Evolutionary conservation across 2,888 invertebrate genomes (phyloP).

Genomic region (Graphium colonna): DNA sequence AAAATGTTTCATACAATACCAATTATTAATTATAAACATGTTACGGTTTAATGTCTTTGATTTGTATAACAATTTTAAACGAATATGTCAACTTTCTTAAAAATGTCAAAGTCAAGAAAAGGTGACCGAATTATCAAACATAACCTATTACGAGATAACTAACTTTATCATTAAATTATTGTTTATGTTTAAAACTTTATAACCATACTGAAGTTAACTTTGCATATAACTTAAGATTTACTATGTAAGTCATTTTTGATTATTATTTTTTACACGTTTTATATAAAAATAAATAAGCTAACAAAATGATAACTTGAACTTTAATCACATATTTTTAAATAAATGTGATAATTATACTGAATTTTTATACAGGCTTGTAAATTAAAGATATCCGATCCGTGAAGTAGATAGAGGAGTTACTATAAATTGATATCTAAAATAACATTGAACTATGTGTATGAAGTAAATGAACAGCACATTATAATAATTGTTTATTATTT

Average conservation of each 20-base stretch:
- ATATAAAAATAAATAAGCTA: neutral
- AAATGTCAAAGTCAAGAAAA: slow-evolving; percentile 19
- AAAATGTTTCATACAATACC: no score
- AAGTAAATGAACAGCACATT: no score
- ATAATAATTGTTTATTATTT: no score
- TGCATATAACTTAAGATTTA: neutral
- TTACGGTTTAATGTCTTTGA: no score
- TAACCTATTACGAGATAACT: slow-evolving; percentile 15
- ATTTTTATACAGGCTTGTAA: no score
- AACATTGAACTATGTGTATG: no score
- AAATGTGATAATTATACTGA: neutral
- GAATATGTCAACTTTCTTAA: neutral
- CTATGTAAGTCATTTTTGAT: neutral
- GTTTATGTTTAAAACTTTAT: neutral
- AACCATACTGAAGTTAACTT: neutral
- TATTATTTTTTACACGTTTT: neutral
- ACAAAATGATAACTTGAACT: neutral
- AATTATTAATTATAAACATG: no score
- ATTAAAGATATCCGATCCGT: no score
- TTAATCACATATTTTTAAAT: neutral
- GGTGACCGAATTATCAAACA: slow-evolving; percentile 18
- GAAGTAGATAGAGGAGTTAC: no score
- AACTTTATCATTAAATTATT: slow-evolving; percentile 2
- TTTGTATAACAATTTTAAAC: neutral
- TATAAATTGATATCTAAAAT: no score